A percentile compares a stretch with the other conserved stretches of the same genome.
phyloP scores from a whole-genome alignment of 2,113 vertebrate species.

The Lonchura striata region DNA sequence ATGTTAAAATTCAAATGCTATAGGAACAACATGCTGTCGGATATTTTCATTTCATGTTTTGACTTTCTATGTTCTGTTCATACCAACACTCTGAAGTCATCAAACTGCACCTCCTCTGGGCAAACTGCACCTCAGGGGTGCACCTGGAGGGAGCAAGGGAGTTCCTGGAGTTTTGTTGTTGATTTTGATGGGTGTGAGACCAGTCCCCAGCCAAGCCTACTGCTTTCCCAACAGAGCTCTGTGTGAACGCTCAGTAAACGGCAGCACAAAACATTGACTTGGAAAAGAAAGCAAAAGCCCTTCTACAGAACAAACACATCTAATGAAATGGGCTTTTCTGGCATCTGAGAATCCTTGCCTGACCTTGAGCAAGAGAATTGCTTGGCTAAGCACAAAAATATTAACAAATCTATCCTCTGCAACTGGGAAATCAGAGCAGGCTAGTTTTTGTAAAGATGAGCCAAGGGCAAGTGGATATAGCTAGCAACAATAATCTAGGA shows the following conservation, averaged over 20 bases:
- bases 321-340: background rate
- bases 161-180: background rate
- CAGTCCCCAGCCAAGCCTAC: background rate
- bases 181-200: background rate
- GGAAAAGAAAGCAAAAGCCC: background rate
- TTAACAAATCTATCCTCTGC: background rate
- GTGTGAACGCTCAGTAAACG: background rate
- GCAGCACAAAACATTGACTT: background rate
- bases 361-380: background rate
- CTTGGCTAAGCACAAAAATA: slow-evolving; percentile 19
- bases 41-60: background rate
- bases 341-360: slow-evolving; percentile 10
- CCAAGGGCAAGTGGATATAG: background rate
- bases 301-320: background rate
- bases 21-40: background rate
- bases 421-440: background rate
- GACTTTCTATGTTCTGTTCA: background rate
- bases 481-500: background rate
- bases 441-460: background rate
- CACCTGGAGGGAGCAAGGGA: too few relatives aligned
- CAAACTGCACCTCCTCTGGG: background rate
- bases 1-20: background rate
- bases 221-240: background rate
- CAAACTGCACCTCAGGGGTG: background rate
- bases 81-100: background rate